Evolutionary conservation across 2,888 invertebrate genomes (phyloP), one percentile per base, ranked within the genome.

Genomic region (Epiblema foenella): DNA sequence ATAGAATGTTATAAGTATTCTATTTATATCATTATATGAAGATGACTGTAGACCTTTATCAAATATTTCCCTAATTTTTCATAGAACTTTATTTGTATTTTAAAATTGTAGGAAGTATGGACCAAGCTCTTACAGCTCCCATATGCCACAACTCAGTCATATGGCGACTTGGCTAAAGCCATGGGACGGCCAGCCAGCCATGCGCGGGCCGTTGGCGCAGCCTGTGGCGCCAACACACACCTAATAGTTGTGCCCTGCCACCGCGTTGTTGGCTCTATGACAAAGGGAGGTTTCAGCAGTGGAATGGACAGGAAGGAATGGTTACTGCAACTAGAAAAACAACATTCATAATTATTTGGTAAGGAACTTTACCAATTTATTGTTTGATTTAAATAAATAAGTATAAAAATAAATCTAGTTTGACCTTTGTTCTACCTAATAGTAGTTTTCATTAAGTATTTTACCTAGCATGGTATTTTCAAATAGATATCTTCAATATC

Each of bases 261-360:
- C 69, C 81, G 93, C 56, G 62, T 93, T 1, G 82, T 93, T 2
- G 89, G 89, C 29, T 78, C 85, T 11, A 78, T 77, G 0, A 85
- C 89, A 2, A 87, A 86, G 68, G 93, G 92, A 49, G 95, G 95
- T 4, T 95, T 93, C 77, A 94, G 91, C 51, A 87, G 94, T 75
- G 92, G 94, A 2, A 79, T 92, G 17, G 93, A 94, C 33, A 91
- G 95, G 75, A 94, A 94, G 75, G 88, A 90, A 69, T 94, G 94
- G 94, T 79, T 95, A 60, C 82, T 94, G 70, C 81, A 93, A 52
- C 88, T 88, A 82, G 93, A 93, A 79, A 84, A 86, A 29, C 88
- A 88, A 68, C 75, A 79, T 80, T 67, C 68, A 46, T 72, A 49
- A 63, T 11, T 33, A 29, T 33, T 46, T 5, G 33, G 42, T 66